Evolutionary conservation across 2,797 vertebrate genomes (phyloP), one percentile per base, ranked within the genome.

Genomic region (Silurus lanzhouensis): DNA sequence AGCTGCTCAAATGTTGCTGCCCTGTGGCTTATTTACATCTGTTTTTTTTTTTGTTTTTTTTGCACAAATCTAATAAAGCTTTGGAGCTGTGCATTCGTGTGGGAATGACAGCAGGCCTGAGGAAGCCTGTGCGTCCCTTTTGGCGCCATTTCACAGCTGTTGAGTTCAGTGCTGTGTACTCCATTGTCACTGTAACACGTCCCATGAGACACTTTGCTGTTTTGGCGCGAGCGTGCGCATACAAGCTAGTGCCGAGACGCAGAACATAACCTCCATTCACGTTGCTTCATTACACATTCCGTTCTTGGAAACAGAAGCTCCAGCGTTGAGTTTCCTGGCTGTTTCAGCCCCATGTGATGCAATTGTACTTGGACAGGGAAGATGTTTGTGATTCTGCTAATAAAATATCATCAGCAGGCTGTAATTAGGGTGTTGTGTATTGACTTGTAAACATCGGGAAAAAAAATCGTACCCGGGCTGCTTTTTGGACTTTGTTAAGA

Each of bases 141-240:
- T 88, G 88, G 86, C 86, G 85, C 88, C 88, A 89, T 88, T 89
- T 89, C 82, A 84, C 88, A 90, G 88, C 90, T 90, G 90, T 90
- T 89, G 80, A 80, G 46, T 71, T 83, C 81, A 38, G 74, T 66
- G 70, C 82, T 83, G 86, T 86, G 75, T 88, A 66, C 66, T 85
- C 88, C 81, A 60, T 84, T 87, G 88, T 88, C 87, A 81, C 87
- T 86, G 83, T 84, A 84, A 85, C 67, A n/a, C 83, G 70, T 85
- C 90, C 86, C 88, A 22, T 12, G 86, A 81, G 90, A 90, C 74
- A 67, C 38, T 44, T 10, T n/a, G 70, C 83, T 80, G 80, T 80
- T 84, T 74, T 20, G 79, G 64, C 55, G 25, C 75, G 72, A 68
- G 52, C 14, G 46, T 74, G 19, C n/a, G 38, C 71, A 19, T 55